These are phyloP conservation scores for Microtus oregoni DNA, from an alignment of 2,113 vertebrate species.

Conservation along the genomic window DNA sequence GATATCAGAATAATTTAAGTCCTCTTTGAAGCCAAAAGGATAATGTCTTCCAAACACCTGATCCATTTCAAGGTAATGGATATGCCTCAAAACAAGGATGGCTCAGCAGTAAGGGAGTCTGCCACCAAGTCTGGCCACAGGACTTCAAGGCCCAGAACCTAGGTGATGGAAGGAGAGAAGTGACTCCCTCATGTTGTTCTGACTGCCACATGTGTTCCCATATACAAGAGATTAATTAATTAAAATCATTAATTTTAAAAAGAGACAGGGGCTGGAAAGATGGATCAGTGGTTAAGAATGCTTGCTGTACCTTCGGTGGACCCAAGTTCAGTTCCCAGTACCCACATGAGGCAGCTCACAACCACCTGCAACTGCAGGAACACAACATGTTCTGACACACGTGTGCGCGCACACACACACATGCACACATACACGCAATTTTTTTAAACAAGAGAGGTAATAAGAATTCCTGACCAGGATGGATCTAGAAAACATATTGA, in stretches of 20 bases:
- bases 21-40: slow-evolving; percentile 78
- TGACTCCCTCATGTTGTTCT: background rate
- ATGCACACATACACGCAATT: background rate
- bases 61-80: slow-evolving; percentile 77
- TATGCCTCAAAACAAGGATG: slow-evolving; percentile 42
- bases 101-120: background rate
- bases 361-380: background rate
- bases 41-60: slow-evolving; percentile 76
- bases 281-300: background rate
- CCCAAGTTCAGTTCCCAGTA: background rate
- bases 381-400: background rate
- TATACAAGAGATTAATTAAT: background rate
- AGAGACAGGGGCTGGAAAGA: background rate
- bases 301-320: background rate
- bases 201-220: background rate
- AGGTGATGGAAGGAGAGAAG: background rate
- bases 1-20: slow-evolving; percentile 79
- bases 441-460: background rate
- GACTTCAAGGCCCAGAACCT: background rate
- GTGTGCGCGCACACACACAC: background rate
- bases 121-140: background rate
- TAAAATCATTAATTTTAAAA: background rate
- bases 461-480: background rate
- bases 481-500: too few relatives aligned
- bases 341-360: background rate